Base-by-base conservation (phyloP, 2,888 invertebrate species). In the Dinocampus coccinellae region DNA sequence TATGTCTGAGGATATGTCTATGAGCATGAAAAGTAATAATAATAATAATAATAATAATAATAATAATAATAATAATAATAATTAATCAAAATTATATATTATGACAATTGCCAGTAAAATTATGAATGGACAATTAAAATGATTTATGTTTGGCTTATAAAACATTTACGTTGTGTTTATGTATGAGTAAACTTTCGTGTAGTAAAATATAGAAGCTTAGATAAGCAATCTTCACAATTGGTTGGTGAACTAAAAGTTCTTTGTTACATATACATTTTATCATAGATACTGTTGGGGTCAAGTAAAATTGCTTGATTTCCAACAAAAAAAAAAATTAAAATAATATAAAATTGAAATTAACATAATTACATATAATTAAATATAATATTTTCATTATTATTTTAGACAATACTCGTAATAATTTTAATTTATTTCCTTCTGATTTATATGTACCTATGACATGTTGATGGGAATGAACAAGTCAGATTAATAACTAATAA, bases 1-100 rank as follows among this genome's bases (percentile, higher is more conserved):
- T 83, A 84, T n/a, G n/a, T n/a, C 73, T 80, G 80, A 0, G 84
- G 84, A 73, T 83, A 82, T 3, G 81, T 71, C 84, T 84, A 78
- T 39, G 71, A 75, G 64, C 58, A 61, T 13, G 61, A 22, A 7
- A 22, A 39, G n/a, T n/a, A n/a, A n/a, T n/a, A n/a, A n/a, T n/a
- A n/a, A n/a, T n/a, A n/a, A n/a, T n/a, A n/a, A n/a, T n/a, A n/a
- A n/a, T n/a, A n/a, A n/a, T n/a, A n/a, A n/a, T n/a, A n/a, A n/a
- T n/a, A n/a, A n/a, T n/a, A n/a, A n/a, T n/a, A n/a, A n/a, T n/a
- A n/a, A n/a, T n/a, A n/a, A n/a, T n/a, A n/a, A n/a, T n/a, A 63
- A 39, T n/a, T 13, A 11, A 42, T 36, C 26, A 7, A 0, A 26
- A 58, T 33, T 33, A 58, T 16, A 7, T 4, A 33, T 58, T 33